Percentiles rank a stretch among this genome's conserved stretches.
Evolutionary conservation across 2,797 vertebrate species (phyloP).

Genomic region (Muscicapa striata): DNA sequence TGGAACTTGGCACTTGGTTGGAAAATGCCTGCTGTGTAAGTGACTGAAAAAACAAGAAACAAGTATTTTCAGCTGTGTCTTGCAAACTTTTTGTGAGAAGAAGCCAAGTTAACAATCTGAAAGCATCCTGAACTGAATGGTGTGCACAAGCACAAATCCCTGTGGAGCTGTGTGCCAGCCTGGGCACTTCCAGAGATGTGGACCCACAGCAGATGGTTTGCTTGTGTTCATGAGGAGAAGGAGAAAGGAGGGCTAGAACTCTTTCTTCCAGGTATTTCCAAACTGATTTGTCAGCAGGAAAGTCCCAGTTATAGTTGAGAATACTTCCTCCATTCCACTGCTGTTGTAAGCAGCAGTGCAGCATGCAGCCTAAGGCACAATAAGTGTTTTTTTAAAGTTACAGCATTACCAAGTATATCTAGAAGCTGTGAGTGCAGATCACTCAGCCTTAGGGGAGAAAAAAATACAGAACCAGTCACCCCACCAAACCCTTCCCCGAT

Average conservation of each 20-base stretch:
- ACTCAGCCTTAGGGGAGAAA: not conserved
- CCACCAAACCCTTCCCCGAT: not conserved
- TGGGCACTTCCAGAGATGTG: not conserved
- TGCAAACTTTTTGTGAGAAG: not conserved
- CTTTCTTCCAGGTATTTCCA: not conserved
- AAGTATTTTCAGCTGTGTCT: not conserved
- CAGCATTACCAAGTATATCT: not conserved
- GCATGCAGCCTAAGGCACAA: not conserved
- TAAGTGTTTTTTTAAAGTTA: not conserved
- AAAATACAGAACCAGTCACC: not conserved
- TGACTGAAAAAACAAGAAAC: not conserved
- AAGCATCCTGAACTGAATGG: not conserved
- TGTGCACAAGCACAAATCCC: fast-evolving
- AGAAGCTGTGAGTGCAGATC: not conserved
- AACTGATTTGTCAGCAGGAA: not conserved
- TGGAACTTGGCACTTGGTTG: not conserved
- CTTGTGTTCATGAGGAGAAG: not conserved
- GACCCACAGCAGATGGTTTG: not conserved
- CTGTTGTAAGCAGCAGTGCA: not conserved
- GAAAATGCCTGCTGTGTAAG: not conserved
- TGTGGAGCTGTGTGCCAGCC: fast-evolving
- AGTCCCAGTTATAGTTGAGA: not conserved
- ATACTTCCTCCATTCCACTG: not conserved
- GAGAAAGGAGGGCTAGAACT: not conserved
- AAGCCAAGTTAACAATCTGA: not conserved